Evolutionary conservation across 2,113 vertebrate genomes (phyloP), one percentile per base, ranked within the genome.

Genomic region (Epinephelus lanceolatus): DNA sequence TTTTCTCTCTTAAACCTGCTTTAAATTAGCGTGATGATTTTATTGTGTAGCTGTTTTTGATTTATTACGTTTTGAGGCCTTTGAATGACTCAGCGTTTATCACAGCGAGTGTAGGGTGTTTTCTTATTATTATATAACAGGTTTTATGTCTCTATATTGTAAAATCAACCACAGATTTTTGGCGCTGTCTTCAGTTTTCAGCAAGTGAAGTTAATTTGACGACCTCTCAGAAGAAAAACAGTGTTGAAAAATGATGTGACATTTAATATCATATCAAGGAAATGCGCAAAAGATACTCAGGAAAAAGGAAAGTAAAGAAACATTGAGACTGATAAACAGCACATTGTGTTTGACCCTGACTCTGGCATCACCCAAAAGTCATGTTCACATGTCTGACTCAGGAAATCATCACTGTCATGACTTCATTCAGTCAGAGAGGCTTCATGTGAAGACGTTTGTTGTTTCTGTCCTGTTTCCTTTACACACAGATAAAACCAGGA

Each of bases 401-500:
- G 66, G 33, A 66, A 27, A 37, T 57, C 30, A 18, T 37, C 6
- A 12, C 65, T 45, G 17, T 30, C 33, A 56, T 9, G 63, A 67
- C 14, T 19, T 69, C 61, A 14, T 1, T 49, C 53, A 37, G 0
- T 45, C 19, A n/a, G 15, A n/a, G 7, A 3, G 5, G 11, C 9
- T 65, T 63, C 61, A 61, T 21, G 52, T 6, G 3, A 42, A 42
- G 18, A 51, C 52, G 49, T 33, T 12, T 51, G 33, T 37, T 37
- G 33, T 12, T 45, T 45, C 11, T 45, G 42, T 12, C 42, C 11
- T 19, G 68, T 65, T 84, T 89, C 69, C 59, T 71, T 59, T 17
- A 18, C 40, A 11, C 18, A 19, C 59, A 51, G 23, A 86, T 65
- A 74, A 27, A 25, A 37, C 9, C 75, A 70, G 3, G 53, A 55